Base-by-base conservation (phyloP, 2,797 vertebrate genomes). In the Aulostomus chinensis region DNA sequence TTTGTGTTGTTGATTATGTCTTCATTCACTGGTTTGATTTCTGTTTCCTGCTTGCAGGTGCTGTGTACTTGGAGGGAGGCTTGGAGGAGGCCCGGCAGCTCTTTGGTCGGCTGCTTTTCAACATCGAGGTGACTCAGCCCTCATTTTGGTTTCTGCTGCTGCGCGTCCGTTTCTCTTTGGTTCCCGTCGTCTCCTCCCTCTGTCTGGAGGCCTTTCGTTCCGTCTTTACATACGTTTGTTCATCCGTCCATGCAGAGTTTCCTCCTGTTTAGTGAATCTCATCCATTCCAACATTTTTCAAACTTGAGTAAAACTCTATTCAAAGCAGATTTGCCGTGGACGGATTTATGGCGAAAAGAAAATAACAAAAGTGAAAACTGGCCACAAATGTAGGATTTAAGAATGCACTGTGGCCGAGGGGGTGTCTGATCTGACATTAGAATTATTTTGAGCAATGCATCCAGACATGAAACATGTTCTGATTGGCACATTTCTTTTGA, bases 41-140 rank as follows among this genome's bases (percentile, higher is more conserved):
- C 3, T 20, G n/a, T 18, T 15, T 35, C 4, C 9, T 4, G n/a
- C n/a, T n/a, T n/a, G n/a, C 62, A 98, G 96, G 97, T 62, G 97
- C 97, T 0, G 96, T 99, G 73, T 99, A 99, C 82, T 73, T 98
- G 69, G 97, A 99, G 59, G 97, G 97, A 56, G 97, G 95, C 38
- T 85, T 99, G 50, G 94, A 94, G 29, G 96, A 98, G 83, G 93
- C 95, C 49, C 95, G 95, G 33, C 88, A 92, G 67, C 88, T 99
- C 36, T 99, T 99, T 76, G 97, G 97, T 33, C 89, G 96, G 59
- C 88, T 99, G 26, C 94, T 99, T 13, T 99, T 99, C 85, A 95
- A 95, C 82, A 85, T 80, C 26, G 91, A 90, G 94, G 97, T 99
- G 92, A 84, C 60, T 37, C 21, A 0, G 2, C 18, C 20, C 5